Evolutionary conservation across 1,140 invertebrate genomes (phyloP).

Genomic region (Neomicropteryx cornuta): DNA sequence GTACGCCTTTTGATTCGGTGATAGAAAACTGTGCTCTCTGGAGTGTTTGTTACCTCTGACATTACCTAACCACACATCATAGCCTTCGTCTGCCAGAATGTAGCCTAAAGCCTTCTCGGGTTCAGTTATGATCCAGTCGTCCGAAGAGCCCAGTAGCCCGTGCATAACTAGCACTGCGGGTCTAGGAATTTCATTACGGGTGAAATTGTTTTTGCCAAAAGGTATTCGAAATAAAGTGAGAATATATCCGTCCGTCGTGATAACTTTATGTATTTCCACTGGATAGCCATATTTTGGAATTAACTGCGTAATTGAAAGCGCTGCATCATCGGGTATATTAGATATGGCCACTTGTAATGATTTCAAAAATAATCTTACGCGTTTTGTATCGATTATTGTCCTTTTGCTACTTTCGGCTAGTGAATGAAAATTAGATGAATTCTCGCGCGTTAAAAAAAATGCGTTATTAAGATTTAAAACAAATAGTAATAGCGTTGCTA

Average conservation of each 20-base stretch:
- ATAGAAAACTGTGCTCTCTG: constrained; percentile 34
- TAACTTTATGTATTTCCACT: constrained; percentile 17
- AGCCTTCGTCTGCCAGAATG: constrained; percentile 47
- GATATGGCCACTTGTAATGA: too few species aligned
- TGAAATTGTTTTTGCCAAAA: too few species aligned
- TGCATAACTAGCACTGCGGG: constrained; percentile 52
- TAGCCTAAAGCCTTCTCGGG: constrained; percentile 49
- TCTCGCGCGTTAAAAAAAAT: too few species aligned
- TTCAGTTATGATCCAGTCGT: constrained; percentile 52
- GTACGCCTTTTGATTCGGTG: constrained; percentile 41
- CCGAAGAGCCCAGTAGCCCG: constrained; percentile 52
- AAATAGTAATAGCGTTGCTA: too few species aligned
- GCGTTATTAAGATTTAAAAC: too few species aligned
- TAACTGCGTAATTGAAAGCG: constrained; percentile 16
- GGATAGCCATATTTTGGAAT: constrained; percentile 20
- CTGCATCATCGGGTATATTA: constrained; percentile 18
- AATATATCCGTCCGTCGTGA: constrained; percentile 22
- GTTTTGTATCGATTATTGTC: too few species aligned
- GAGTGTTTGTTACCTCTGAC: constrained; percentile 54
- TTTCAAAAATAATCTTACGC: too few species aligned
- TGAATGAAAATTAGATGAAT: too few species aligned
- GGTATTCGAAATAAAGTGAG: constrained; percentile 21
- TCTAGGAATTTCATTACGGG: constrained; percentile 11
- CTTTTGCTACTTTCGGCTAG: too few species aligned
- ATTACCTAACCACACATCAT: constrained; percentile 64